Conservation (phyloP, 1,140 invertebrate genomes). For the Lucilia cuprina region DNA sequence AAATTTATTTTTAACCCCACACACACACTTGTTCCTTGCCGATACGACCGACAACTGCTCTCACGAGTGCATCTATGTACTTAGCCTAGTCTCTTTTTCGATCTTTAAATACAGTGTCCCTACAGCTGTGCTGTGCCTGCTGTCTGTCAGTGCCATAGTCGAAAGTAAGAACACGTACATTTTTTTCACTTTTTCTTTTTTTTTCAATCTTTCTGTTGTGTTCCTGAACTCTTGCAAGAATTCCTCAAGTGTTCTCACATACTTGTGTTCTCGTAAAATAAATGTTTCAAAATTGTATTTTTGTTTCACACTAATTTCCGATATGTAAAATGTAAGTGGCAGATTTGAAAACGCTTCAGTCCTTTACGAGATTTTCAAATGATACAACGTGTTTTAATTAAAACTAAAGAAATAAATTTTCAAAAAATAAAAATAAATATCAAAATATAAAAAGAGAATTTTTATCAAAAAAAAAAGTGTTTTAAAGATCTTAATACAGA, state of each 20-base stretch:
- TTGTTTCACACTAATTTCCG: slow-evolving; percentile 1
- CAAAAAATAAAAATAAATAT: background rate
- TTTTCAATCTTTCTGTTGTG: background rate
- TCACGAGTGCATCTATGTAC: background rate
- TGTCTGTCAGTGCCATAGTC: background rate
- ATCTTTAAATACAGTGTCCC: background rate
- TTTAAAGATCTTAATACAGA: background rate
- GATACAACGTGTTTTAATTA: slow-evolving; percentile 46
- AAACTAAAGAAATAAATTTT: slow-evolving; percentile 5
- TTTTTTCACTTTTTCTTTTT: background rate
- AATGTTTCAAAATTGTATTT: background rate
- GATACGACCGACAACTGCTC: background rate
- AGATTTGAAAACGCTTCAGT: slow-evolving; percentile 53
- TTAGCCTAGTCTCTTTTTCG: background rate
- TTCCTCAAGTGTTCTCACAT: background rate
- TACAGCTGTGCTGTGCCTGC: background rate
- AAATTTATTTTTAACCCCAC: slow-evolving; percentile 34
- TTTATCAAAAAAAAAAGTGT: background rate
- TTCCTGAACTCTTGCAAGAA: background rate
- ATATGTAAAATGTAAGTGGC: slow-evolving; percentile 61
- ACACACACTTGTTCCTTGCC: slow-evolving; percentile 33
- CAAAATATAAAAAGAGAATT: background rate
- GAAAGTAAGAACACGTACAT: background rate
- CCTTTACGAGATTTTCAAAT: slow-evolving; percentile 61
- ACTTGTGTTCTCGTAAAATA: background rate